phyloP scores from a whole-genome alignment of 2,113 vertebrate species.

The Nestor notabilis region DNA sequence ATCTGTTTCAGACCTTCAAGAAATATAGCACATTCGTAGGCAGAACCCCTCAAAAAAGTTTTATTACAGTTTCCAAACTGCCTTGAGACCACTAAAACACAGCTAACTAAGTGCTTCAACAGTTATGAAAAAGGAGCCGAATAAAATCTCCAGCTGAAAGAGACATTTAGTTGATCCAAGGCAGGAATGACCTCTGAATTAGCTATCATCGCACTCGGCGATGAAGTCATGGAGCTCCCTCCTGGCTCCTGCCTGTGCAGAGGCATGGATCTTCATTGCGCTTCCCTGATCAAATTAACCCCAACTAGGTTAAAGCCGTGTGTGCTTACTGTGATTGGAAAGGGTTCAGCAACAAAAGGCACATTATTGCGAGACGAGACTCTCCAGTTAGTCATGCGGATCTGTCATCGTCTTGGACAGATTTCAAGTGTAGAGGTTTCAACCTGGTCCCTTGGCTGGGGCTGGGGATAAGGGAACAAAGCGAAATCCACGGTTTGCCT shows the following conservation, averaged over 20 bases:
- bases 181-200: constrained; percentile 68
- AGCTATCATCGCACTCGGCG: constrained; percentile 33
- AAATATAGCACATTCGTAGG: constrained; percentile 48
- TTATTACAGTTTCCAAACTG: constrained; percentile 75
- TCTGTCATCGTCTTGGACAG: background rate
- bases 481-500: background rate
- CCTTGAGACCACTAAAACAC: constrained; percentile 60
- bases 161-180: constrained; percentile 66
- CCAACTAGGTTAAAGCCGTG: background rate
- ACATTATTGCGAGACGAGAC: constrained; percentile 1
- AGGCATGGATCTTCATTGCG: background rate
- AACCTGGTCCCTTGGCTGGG: constrained; percentile 47
- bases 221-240: constrained; percentile 65
- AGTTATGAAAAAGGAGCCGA: constrained; percentile 66
- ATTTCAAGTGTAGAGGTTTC: constrained; percentile 31
- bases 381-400: constrained; percentile 28
- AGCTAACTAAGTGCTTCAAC: constrained; percentile 72
- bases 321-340: constrained; percentile 11
- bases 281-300: constrained; percentile 28
- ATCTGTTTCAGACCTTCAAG: constrained; percentile 69
- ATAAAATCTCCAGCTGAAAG: constrained; percentile 74
- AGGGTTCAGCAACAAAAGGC: constrained; percentile 50
- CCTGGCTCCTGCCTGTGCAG: background rate
- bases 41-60: constrained; percentile 53
- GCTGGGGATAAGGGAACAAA: constrained; percentile 42